Conservation (phyloP, 2,113 vertebrate species). For the Chloroceryle aenea region DNA sequence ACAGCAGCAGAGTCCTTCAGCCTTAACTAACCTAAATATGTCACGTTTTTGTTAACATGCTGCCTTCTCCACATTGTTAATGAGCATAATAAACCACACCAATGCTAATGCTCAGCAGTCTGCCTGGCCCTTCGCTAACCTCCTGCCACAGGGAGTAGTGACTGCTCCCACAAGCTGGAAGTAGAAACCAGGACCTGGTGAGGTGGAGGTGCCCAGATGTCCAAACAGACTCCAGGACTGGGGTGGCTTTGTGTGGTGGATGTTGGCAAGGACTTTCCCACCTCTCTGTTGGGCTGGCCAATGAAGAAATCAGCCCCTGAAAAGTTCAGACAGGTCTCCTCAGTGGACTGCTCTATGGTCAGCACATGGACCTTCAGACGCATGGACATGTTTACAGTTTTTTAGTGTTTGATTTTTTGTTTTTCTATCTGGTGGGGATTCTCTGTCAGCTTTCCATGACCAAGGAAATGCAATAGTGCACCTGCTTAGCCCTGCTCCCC, state of each 20-base stretch:
- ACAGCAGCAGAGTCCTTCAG: slow-evolving; percentile 11
- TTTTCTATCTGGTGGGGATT: fast-evolving
- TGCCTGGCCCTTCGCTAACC: not conserved
- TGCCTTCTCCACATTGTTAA: slow-evolving; percentile 56
- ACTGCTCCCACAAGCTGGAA: not conserved
- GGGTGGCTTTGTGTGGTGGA: not conserved
- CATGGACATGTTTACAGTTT: not conserved
- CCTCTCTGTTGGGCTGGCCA: not conserved
- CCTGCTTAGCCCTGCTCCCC: not conserved
- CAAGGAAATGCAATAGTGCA: fast-evolving
- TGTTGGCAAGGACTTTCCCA: not conserved
- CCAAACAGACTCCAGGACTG: fast-evolving
- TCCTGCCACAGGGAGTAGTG: not conserved
- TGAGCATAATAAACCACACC: slow-evolving; percentile 11
- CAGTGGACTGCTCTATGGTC: fast-evolving
- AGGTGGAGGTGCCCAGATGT: not conserved
- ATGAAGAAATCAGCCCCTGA: not conserved
- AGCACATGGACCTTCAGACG: not conserved
- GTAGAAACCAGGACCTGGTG: not conserved
- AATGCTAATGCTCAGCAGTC: not conserved
- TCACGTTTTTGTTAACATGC: slow-evolving; percentile 32
- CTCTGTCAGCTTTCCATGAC: not conserved
- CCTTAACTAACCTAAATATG: slow-evolving; percentile 61
- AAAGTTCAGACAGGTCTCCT: not conserved
- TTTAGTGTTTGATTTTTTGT: not conserved